Evolutionary conservation across 2,113 vertebrate genomes (phyloP), one percentile per base, ranked within the genome.

Genomic region (Scatophagus argus): DNA sequence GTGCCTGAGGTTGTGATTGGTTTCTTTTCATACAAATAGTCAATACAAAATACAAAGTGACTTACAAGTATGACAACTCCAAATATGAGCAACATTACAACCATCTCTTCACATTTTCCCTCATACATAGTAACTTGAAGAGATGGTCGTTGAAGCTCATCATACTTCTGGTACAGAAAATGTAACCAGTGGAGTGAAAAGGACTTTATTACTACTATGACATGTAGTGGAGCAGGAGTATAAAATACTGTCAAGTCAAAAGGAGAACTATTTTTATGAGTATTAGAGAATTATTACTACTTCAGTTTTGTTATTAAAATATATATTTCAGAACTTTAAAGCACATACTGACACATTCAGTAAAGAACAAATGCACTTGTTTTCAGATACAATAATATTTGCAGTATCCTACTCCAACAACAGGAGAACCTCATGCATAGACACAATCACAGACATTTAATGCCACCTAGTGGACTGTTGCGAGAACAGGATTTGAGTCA

Each of bases 391-490:
- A 21, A 49, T 27, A 14, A 41, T n/a, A 39, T 39, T 25, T 43
- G 27, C 25, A 41, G 58, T 6, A 43, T 60, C 23, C 41, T n/a
- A 38, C 14, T 44, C 19, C 7, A 8, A 38, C 61, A 21, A 31
- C 23, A 55, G 29, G 27, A 38, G 14, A 51, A 4, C 2, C 27
- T 0, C 13, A 6, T 1, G 11, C 23, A 64, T 31, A 11, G 4
- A 36, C 47, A 44, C 34, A 4, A 49, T 54, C 19, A 25, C 31
- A 73, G 71, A 44, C 67, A 16, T 82, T 54, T 75, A 79, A 8
- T 34, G 83, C 89, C 92, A 80, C 77, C 94, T 91, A 89, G 90
- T 93, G 92, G 88, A 79, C 12, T 5, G 1, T 74, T 69, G 5
- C 10, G 7, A 27, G 25, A 34, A 60, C 17, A 63, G 0, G 16